phyloP scores from a whole-genome alignment of 2,888 invertebrate genomes.

The Volucella inflata region DNA sequence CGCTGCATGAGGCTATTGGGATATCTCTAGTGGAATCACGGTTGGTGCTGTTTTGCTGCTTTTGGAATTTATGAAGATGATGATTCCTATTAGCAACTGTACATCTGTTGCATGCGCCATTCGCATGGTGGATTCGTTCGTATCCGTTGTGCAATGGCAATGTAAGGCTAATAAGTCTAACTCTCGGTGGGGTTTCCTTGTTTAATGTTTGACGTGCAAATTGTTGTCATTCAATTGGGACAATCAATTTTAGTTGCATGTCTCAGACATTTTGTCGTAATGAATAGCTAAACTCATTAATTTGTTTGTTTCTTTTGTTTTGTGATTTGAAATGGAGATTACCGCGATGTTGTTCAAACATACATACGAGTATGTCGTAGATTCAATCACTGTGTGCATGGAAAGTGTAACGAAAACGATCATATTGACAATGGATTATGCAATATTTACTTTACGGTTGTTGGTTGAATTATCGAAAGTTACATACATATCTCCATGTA shows the following conservation, averaged over 20 bases:
- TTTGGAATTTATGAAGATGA: slow-evolving; percentile 72
- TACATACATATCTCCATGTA: too few relatives aligned
- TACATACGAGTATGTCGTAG: slow-evolving; percentile 2
- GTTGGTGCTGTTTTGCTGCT: slow-evolving; percentile 60
- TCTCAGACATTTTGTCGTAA: slow-evolving; percentile 33
- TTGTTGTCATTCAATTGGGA: slow-evolving; percentile 65
- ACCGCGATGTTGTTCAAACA: slow-evolving; percentile 9
- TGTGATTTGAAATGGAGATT: slow-evolving; percentile 34
- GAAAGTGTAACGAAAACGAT: too few relatives aligned
- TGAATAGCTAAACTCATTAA: slow-evolving; percentile 25
- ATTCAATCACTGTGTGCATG: too few relatives aligned
- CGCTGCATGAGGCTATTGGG: slow-evolving; percentile 51
- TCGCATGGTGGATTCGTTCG: background rate
- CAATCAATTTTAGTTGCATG: slow-evolving; percentile 55
- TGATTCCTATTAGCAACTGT: slow-evolving; percentile 48
- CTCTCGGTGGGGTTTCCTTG: slow-evolving; percentile 29
- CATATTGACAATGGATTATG: too few relatives aligned
- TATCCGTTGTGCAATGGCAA: slow-evolving; percentile 41
- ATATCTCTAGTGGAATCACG: slow-evolving; percentile 44
- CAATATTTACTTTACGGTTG: too few relatives aligned
- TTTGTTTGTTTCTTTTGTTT: slow-evolving; percentile 19
- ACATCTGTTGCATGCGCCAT: slow-evolving; percentile 48
- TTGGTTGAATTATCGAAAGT: too few relatives aligned
- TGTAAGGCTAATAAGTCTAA: slow-evolving; percentile 55
- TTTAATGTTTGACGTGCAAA: slow-evolving; percentile 71